A percentile compares a stretch with the other conserved stretches of the same genome.
Conservation (phyloP, 2,888 invertebrate species). For the Aleiodes testaceus region DNA sequence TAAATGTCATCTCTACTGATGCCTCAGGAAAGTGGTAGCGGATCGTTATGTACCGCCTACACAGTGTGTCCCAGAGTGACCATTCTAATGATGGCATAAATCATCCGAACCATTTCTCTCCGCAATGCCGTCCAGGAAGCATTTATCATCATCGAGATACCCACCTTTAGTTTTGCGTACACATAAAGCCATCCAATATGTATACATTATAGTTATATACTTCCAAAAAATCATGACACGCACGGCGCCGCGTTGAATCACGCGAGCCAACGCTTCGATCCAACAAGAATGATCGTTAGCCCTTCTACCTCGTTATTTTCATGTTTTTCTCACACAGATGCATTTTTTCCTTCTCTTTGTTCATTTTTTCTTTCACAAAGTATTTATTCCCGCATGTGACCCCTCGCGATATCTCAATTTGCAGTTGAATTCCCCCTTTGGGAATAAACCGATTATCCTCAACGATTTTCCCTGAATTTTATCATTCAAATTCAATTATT, state of each 20-base stretch:
- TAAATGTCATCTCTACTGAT: background rate
- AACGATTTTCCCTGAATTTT: too few species aligned
- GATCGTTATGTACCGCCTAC: conserved; percentile 63
- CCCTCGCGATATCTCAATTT: conserved; percentile 47
- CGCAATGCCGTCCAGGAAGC: conserved; percentile 54
- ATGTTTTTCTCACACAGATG: conserved; percentile 7
- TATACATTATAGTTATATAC: background rate
- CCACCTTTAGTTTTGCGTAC: conserved; percentile 45
- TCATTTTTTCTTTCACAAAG: conserved; percentile 10
- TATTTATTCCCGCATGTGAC: conserved; percentile 14
- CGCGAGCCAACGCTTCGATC: conserved; percentile 28
- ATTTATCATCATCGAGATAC: conserved; percentile 65
- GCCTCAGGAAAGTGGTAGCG: conserved; percentile 48
- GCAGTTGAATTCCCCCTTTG: conserved; percentile 11
- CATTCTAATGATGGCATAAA: conserved; percentile 66
- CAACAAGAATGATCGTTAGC: conserved; percentile 38
- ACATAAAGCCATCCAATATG: conserved; percentile 39
- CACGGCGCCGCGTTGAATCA: conserved; percentile 25
- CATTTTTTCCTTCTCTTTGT: background rate
- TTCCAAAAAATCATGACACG: conserved; percentile 48
- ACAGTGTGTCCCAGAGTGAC: conserved; percentile 55
- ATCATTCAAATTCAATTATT: too few species aligned
- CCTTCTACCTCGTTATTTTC: conserved; percentile 25
- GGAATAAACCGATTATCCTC: too few species aligned
- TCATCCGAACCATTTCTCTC: conserved; percentile 52